phyloP scores from a whole-genome alignment of 1,140 invertebrate species.

The Polyergus mexicanus region DNA sequence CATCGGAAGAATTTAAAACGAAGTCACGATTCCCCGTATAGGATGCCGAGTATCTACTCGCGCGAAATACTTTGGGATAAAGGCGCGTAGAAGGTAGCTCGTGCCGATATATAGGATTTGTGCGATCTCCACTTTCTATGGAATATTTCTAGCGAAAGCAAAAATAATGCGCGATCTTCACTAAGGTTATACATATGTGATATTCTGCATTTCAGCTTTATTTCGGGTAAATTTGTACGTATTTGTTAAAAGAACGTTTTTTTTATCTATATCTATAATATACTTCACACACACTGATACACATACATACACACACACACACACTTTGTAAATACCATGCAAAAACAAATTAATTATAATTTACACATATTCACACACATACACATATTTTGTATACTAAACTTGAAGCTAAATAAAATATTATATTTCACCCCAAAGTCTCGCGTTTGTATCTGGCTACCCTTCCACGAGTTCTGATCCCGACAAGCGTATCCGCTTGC shows the following conservation, averaged over 20 bases:
- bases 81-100: conserved; percentile 55
- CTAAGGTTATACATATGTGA: conserved; percentile 2
- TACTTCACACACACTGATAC: too few relatives aligned
- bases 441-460: too few relatives aligned
- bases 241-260: background rate
- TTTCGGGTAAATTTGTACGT: conserved; percentile 3
- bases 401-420: too few relatives aligned
- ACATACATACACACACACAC: too few relatives aligned
- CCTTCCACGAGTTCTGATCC: too few relatives aligned
- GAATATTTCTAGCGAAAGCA: conserved; percentile 33
- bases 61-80: conserved; percentile 69
- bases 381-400: too few relatives aligned
- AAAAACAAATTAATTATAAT: too few relatives aligned
- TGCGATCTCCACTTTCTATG: conserved; percentile 16
- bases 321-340: too few relatives aligned
- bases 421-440: too few relatives aligned
- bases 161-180: conserved; percentile 33
- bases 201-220: conserved; percentile 15
- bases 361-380: too few relatives aligned
- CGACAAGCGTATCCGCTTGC: too few relatives aligned
- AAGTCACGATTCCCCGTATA: conserved; percentile 79
- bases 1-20: conserved; percentile 79
- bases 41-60: conserved; percentile 67
- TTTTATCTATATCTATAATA: too few relatives aligned
- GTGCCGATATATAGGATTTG: conserved; percentile 63